Evolutionary conservation across 64 coral and sea anemone species (phyloP), one percentile per base, ranked within the genome.

Genomic region (Montipora sp.): DNA sequence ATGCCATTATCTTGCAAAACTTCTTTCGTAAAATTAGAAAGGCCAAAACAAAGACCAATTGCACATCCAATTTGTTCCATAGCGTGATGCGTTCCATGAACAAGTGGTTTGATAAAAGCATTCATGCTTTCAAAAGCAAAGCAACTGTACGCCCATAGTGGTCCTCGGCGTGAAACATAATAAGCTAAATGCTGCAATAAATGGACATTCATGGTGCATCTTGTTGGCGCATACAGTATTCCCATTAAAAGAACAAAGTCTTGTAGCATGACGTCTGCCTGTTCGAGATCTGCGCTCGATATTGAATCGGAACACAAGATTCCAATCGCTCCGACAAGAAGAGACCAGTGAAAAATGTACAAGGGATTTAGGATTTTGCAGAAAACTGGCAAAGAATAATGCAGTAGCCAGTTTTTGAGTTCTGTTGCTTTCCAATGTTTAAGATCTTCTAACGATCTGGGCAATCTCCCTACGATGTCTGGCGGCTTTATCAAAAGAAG

Each of bases 391-490:
- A 78, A 24, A 8, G 73, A 84, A 75, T 92, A 92, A 13, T 92
- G 81, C 21, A 85, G 51, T 47, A 85, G 47, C 81, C 90, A 92
- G 90, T 92, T 92, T 53, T 92, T 92, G 1, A 92, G 81, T 84
- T 92, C 90, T 70, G 91, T 93, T 48, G 91, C 91, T 88, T 93
- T 93, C 84, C 91, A 88, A 76, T 93, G 66, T 22, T 87, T 88
- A 18, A 61, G 59, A 43, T 93, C 84, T 3, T 69, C 76, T 63
- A 88, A 53, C 55, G 83, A 65, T 49, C 91, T 77, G 1, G 76
- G 91, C 19, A 80, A 9, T 70, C 84, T 48, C 80, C 83, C 91
- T 7, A 88, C 60, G 18, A 72, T 87, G 5, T 87, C 91, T 59
- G 91, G 91, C 49, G 75, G 91, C 77, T 93, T 93, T 8, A 93